A percentile compares a stretch with the other conserved stretches of the same genome.
Conservation (phyloP, 2,888 invertebrate genomes). For the Heliconius hortense region DNA sequence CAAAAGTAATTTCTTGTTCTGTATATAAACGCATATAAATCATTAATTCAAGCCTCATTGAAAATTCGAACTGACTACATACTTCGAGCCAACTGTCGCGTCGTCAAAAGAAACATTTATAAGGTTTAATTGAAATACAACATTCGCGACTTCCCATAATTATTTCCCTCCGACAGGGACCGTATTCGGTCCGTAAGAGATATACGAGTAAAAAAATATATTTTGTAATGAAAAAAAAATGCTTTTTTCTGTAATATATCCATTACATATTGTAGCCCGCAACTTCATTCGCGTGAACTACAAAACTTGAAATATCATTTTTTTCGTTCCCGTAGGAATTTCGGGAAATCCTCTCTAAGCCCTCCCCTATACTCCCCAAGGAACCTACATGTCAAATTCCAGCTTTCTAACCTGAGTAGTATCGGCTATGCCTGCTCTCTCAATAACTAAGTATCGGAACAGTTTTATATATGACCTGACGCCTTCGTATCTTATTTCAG, state of each 20-base stretch:
- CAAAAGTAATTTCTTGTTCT: neutral
- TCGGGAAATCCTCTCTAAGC: too few relatives aligned
- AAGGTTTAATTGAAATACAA: constrained; percentile 19
- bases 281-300: neutral
- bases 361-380: too few relatives aligned
- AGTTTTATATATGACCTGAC: too few relatives aligned
- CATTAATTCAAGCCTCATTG: constrained; percentile 4
- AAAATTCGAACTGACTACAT: constrained; percentile 10
- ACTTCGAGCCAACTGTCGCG: neutral
- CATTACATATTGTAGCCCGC: neutral
- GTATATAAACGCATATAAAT: neutral
- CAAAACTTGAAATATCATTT: neutral
- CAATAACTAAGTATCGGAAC: too few relatives aligned
- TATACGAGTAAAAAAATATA: neutral
- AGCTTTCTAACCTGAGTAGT: too few relatives aligned
- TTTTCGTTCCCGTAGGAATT: too few relatives aligned
- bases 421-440: too few relatives aligned
- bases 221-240: neutral
- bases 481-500: too few relatives aligned
- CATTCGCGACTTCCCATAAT: constrained; percentile 16
- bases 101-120: constrained; percentile 18
- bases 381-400: too few relatives aligned
- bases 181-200: neutral
- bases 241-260: neutral
- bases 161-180: constrained; percentile 1